A percentile compares a stretch with the other conserved stretches of the same genome.
Evolutionary conservation across 2,797 vertebrate genomes (phyloP).

Genomic region (Scolopax bukidnonensis): DNA sequence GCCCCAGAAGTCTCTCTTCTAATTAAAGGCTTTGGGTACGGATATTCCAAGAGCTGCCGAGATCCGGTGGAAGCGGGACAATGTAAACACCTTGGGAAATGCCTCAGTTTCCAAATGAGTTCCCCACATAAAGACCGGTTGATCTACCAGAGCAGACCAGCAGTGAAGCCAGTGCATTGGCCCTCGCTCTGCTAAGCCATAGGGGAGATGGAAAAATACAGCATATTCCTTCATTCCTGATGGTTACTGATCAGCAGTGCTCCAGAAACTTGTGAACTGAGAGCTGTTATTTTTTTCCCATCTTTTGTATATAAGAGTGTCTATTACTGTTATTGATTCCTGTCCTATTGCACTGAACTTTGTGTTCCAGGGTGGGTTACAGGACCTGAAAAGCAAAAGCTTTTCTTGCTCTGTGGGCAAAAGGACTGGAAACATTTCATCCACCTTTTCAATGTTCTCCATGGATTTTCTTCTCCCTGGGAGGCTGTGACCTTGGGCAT

Average conservation of each 20-base stretch:
- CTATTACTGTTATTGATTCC: neutral
- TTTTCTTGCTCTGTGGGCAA: neutral
- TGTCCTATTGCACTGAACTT: neutral
- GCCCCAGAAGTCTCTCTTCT: constrained; percentile 22
- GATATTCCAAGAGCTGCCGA: constrained; percentile 35
- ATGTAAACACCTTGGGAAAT: constrained; percentile 27
- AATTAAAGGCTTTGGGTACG: constrained; percentile 15
- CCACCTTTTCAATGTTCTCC: neutral
- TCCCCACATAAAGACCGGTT: neutral
- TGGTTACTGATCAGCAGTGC: neutral
- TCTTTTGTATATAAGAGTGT: neutral
- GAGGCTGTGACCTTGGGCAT: neutral
- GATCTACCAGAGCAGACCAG: neutral
- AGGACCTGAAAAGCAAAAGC: neutral
- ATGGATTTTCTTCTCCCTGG: neutral
- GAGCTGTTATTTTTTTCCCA: neutral
- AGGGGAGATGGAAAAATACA: neutral
- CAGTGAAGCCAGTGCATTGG: neutral
- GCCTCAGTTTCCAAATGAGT: neutral
- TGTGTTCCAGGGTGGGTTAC: neutral
- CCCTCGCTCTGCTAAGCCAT: neutral
- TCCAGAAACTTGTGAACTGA: neutral
- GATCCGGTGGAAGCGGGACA: constrained; percentile 37
- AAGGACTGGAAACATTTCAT: neutral
- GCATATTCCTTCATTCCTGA: neutral